Evolutionary conservation across 2,888 invertebrate species (phyloP).

Genomic region (Coelogynopora nodosa): DNA sequence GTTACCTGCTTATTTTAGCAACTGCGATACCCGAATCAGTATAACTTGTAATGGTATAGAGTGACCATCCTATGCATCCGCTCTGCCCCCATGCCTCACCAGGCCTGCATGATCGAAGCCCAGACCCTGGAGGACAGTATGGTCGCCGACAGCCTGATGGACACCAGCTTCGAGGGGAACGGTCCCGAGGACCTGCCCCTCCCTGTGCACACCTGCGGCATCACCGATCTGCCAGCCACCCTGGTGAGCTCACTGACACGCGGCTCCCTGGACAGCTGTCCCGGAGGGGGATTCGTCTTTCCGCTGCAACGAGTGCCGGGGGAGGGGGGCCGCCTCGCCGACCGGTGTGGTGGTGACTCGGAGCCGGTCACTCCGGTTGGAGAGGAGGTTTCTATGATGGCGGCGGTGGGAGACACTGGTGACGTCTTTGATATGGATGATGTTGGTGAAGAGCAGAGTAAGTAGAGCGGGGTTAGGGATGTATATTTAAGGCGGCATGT

Average conservation of each 20-base stretch:
- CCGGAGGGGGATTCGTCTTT: not conserved
- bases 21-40: too few species aligned
- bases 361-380: not conserved
- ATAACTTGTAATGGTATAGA: too few species aligned
- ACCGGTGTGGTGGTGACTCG: not conserved
- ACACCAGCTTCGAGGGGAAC: conserved; percentile 7
- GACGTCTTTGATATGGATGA: not conserved
- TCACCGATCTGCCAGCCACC: not conserved
- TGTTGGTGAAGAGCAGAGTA: not conserved
- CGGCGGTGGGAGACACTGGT: not conserved
- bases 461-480: too few species aligned
- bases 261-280: not conserved
- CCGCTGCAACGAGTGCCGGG: too few species aligned
- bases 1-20: too few species aligned
- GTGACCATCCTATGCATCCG: too few species aligned
- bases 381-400: not conserved
- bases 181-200: not conserved
- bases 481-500: too few species aligned
- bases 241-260: not conserved
- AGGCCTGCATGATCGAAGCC: not conserved
- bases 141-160: not conserved
- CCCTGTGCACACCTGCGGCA: conserved; percentile 1
- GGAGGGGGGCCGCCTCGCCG: not conserved
- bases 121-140: not conserved
- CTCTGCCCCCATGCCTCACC: too few species aligned